phyloP scores from a whole-genome alignment of 2,888 invertebrate genomes.

The Nemoura dubitans region DNA sequence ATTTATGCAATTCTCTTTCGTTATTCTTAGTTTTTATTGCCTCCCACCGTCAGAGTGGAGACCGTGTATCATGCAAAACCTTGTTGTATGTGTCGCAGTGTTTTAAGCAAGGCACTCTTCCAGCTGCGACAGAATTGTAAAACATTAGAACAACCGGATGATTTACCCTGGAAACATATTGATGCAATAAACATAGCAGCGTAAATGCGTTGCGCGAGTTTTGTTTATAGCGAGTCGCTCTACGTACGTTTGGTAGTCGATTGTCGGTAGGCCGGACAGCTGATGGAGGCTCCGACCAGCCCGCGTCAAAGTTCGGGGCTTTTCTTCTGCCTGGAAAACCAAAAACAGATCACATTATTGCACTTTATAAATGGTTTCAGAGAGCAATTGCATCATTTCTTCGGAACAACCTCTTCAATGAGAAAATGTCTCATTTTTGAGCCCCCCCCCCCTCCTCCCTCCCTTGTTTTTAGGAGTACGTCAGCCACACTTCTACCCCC shows the following conservation, averaged over 20 bases:
- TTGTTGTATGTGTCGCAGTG: conserved; percentile 45
- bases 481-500: conserved; percentile 34
- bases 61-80: conserved; percentile 45
- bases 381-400: not conserved
- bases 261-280: conserved; percentile 7
- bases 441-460: no score
- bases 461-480: not conserved
- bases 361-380: conserved; percentile 24
- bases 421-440: not conserved
- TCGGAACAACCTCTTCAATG: not conserved
- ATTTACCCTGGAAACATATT: conserved; percentile 26
- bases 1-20: conserved; percentile 47
- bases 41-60: conserved; percentile 44
- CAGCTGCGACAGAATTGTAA: conserved; percentile 39
- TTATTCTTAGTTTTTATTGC: conserved; percentile 47
- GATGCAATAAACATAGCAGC: conserved; percentile 13
- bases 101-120: conserved; percentile 44
- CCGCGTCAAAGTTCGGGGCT: conserved; percentile 47
- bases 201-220: conserved; percentile 1
- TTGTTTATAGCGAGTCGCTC: not conserved
- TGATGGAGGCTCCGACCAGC: conserved; percentile 48
- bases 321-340: conserved; percentile 46
- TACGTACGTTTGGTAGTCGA: conserved; percentile 46
- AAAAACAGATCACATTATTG: not conserved
- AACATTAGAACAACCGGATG: conserved; percentile 36